A percentile compares a stretch with the other conserved stretches of the same genome.
Evolutionary conservation across 2,113 vertebrate species (phyloP).

Genomic region (Burhinus oedicnemus): DNA sequence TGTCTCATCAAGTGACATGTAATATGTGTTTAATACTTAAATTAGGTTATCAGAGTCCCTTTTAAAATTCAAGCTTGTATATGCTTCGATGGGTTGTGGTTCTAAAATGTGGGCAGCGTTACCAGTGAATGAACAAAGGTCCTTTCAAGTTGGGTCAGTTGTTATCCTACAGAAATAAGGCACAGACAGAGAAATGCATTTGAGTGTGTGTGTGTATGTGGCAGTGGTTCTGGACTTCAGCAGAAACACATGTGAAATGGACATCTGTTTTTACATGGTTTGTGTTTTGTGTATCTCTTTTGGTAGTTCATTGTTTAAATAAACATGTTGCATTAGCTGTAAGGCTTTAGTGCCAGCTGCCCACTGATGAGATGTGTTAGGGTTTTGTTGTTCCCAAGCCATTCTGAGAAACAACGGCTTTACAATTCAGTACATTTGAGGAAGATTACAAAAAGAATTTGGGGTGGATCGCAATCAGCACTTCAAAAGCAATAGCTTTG

Average conservation of each 20-base stretch:
- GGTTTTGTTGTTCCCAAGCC: slow-evolving; percentile 39
- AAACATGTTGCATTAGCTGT: slow-evolving; percentile 23
- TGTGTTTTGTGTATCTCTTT: not conserved
- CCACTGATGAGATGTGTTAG: not conserved
- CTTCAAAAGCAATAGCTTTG: slow-evolving; percentile 50
- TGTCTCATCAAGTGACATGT: not conserved
- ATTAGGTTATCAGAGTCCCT: not conserved
- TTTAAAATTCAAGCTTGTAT: not conserved
- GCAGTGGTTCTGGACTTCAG: not conserved
- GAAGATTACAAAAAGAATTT: slow-evolving; percentile 47
- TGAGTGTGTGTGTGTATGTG: not conserved
- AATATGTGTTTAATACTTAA: not conserved
- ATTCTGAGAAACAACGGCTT: not conserved
- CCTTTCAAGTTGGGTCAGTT: not conserved
- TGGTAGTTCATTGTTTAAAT: slow-evolving; percentile 38
- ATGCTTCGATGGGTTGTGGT: not conserved
- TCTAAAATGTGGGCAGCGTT: not conserved
- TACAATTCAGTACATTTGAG: not conserved
- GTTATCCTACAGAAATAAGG: not conserved
- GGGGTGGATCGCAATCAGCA: not conserved
- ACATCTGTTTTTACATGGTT: slow-evolving; percentile 11
- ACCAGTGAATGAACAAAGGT: not conserved
- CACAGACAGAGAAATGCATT: not conserved
- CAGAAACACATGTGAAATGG: not conserved
- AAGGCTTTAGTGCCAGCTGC: slow-evolving; percentile 8